phyloP scores from a whole-genome alignment of 2,113 vertebrate genomes.

The Nymphicus hollandicus region DNA sequence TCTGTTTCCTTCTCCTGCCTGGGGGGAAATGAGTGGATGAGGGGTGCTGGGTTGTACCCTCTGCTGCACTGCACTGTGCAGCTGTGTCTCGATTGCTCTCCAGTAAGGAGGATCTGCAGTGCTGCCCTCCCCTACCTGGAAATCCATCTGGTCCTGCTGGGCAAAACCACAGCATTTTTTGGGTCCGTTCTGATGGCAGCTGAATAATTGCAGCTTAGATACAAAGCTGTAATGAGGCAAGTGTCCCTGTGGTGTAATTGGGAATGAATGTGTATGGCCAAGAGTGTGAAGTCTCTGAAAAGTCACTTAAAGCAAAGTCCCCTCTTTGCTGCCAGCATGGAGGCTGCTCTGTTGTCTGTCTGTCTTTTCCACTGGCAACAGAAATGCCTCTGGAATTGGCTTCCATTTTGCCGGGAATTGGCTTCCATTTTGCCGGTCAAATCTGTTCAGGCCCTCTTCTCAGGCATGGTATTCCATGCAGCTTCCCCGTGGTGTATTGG shows the following conservation, averaged over 20 bases:
- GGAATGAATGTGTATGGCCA: constrained; percentile 9
- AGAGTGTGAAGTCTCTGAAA: constrained; percentile 13
- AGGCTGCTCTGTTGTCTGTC: neutral
- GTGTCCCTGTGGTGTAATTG: constrained; percentile 44
- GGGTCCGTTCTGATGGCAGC: neutral
- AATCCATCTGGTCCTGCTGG: constrained; percentile 52
- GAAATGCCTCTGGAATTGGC: neutral
- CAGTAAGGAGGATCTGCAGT: neutral
- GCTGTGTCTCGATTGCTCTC: neutral
- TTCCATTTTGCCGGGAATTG: neutral
- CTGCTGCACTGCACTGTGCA: neutral
- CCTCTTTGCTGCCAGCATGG: neutral
- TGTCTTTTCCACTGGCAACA: neutral
- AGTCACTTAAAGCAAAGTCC: neutral
- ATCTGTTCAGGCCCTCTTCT: neutral
- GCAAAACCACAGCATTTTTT: neutral
- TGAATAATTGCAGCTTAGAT: constrained; percentile 48
- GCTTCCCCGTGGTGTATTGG: neutral
- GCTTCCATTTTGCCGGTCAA: neutral
- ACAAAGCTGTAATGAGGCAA: constrained; percentile 34
- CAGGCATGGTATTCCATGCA: neutral
- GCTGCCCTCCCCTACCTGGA: constrained; percentile 22
- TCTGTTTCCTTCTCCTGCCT: fast-evolving
- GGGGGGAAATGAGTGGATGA: neutral
- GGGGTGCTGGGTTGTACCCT: neutral